Evolutionary conservation across 2,888 invertebrate genomes (phyloP), one percentile per base, ranked within the genome.

Genomic region (Smittia sp.): DNA sequence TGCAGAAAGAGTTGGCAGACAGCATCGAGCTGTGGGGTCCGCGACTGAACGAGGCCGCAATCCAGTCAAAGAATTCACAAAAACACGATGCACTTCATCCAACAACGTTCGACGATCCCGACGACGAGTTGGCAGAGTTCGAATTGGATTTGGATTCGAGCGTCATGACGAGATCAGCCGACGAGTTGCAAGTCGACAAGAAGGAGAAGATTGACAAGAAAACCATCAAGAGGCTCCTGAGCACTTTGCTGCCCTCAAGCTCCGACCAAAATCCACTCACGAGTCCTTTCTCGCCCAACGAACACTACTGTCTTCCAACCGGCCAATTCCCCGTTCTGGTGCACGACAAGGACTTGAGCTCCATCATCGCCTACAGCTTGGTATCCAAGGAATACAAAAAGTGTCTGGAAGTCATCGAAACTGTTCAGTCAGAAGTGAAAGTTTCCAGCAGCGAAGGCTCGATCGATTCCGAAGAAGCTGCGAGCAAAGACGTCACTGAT

Each of bases 311-410:
- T 3, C 80, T 92, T 22, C 87, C 89, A 0, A 78, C 85, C 18
- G 88, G 89, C 75, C 82, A 78, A 74, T 81, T 88, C n/a, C 88
- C 89, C 0, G 83, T 91, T n/a, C 85, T 90, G 1, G 90, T 94
- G 0, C 89, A 89, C 77, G 93, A 94, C 79, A 87, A 86, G 52
- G 93, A 94, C 80, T 89, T 90, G 0, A 92, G 93, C 76, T 94
- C 93, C 0, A 90, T 95, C 70, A 91, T 96, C 75, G 92, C 94
- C 0, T 93, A 92, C 79, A 88, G 92, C 0, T 82, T 96, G 22
- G 89, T 89, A 74, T 90, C 90, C 0, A 81, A 81, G 13, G 91
- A 92, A 72, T 93, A 93, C 79, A 88, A 88, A 76, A 85, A 85
- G 68, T 81, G 85, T 0, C 79, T 89, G n/a, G 85, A 85, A 15